A percentile compares a stretch with the other conserved stretches of the same genome.
Conservation (phyloP, 2,113 vertebrate species). For the Pseudorasbora parva region DNA sequence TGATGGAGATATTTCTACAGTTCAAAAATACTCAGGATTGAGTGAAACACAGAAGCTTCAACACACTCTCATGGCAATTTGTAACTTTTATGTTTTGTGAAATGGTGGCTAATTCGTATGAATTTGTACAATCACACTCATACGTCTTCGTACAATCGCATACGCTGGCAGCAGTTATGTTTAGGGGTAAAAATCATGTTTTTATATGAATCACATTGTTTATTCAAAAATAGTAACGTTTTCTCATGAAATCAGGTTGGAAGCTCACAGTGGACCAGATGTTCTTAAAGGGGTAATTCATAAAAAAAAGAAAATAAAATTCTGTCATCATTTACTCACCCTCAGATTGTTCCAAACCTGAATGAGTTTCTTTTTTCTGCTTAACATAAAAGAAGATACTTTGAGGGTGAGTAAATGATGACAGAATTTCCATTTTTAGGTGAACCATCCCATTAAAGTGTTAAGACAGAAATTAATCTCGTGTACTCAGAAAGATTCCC, state of each 20-base stretch:
- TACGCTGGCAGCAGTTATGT: too few species aligned
- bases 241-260: background rate
- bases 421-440: too few species aligned
- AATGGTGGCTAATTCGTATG: background rate
- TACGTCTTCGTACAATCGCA: background rate
- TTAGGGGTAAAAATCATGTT: background rate
- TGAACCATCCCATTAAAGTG: background rate
- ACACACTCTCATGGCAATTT: background rate
- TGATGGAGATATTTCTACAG: background rate
- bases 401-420: too few species aligned
- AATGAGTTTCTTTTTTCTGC: too few species aligned
- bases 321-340: too few species aligned
- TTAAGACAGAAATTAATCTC: background rate
- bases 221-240: background rate
- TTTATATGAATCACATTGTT: background rate
- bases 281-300: background rate
- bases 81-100: background rate
- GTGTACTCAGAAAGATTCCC: background rate
- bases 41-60: constrained; percentile 1
- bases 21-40: constrained; percentile 1
- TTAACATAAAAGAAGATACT: too few species aligned
- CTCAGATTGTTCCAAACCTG: too few species aligned
- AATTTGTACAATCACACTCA: background rate
- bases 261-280: background rate
- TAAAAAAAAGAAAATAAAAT: too few species aligned